Conservation (phyloP, 2,797 vertebrate genomes). For the Lagorchestes hirsutus region DNA sequence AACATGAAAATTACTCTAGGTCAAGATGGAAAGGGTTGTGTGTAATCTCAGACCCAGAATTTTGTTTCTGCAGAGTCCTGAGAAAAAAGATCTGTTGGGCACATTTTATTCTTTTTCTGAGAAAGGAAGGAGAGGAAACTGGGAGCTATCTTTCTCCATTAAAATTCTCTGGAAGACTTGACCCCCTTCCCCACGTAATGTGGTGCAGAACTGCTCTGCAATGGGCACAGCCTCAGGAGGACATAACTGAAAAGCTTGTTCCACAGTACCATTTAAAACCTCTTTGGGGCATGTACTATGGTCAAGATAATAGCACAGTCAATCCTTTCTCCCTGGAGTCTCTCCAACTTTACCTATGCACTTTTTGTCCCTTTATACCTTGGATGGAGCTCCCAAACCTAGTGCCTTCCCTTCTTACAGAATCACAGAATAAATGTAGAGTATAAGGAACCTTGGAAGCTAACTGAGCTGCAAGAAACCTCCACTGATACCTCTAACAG, state of each 20-base stretch:
- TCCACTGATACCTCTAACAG: background rate
- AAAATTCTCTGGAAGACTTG: background rate
- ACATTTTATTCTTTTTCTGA: background rate
- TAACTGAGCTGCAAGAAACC: background rate
- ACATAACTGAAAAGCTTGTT: background rate
- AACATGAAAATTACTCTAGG: fast-evolving
- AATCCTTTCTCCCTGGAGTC: background rate
- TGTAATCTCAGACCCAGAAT: background rate
- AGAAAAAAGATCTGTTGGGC: background rate
- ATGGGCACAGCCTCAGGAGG: background rate
- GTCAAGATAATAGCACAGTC: background rate
- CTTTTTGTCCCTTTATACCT: background rate
- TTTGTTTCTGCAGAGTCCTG: background rate
- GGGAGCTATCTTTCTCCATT: background rate
- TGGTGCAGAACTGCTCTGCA: background rate
- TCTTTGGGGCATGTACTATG: background rate
- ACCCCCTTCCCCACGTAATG: background rate
- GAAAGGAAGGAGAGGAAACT: background rate
- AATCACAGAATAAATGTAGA: background rate
- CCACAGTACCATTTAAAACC: background rate
- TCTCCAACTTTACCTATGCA: background rate
- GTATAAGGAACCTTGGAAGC: background rate
- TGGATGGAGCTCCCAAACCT: background rate
- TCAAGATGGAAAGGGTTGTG: background rate
- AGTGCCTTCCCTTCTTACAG: background rate